These are phyloP conservation scores for Syrista parreyssii DNA, from an alignment of 2,888 invertebrate genomes.

Conservation along the genomic window DNA sequence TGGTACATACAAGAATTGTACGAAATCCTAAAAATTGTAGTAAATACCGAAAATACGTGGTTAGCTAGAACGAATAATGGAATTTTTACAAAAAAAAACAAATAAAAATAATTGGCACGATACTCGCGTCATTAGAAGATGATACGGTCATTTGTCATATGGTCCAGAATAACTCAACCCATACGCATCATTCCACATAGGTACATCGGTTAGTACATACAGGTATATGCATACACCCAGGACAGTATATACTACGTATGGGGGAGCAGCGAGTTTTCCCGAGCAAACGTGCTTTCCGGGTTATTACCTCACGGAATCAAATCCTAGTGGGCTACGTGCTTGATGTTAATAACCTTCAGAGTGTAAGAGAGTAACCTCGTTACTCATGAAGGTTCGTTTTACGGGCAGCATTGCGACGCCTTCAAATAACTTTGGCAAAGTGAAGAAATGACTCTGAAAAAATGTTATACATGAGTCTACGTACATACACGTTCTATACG, in stretches of 20 bases:
- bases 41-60: background rate
- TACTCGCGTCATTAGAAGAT: background rate
- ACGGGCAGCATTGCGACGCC: background rate
- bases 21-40: background rate
- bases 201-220: background rate
- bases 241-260: conserved; percentile 32
- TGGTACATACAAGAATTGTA: background rate
- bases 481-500: background rate
- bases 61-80: background rate
- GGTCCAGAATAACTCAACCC: background rate
- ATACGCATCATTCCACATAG: background rate
- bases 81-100: background rate
- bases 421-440: background rate
- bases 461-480: background rate
- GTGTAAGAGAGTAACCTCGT: background rate
- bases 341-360: conserved; percentile 44
- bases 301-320: conserved; percentile 55
- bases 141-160: background rate
- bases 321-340: conserved; percentile 49
- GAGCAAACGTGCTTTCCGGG: conserved; percentile 45
- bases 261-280: conserved; percentile 39
- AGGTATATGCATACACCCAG: background rate
- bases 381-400: conserved; percentile 1
- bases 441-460: no score
- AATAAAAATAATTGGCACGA: background rate